phyloP scores from a whole-genome alignment of 2,888 invertebrate genomes.

The Furcula furcula region DNA sequence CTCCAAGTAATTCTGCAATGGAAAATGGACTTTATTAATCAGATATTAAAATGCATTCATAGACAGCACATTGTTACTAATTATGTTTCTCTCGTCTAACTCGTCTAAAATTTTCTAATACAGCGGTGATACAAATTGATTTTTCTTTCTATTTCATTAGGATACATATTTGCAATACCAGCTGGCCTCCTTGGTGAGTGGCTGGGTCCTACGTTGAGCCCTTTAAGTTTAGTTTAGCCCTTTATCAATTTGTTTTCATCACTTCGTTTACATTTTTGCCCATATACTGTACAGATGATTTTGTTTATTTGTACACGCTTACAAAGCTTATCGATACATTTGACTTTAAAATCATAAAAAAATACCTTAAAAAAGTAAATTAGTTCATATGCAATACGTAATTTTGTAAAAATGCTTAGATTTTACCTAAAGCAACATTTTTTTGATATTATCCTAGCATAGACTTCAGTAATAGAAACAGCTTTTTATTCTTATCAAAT shows the following conservation, averaged over 20 bases:
- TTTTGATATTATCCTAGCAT: conserved; percentile 1
- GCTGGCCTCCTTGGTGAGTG: conserved; percentile 80
- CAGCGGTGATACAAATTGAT: conserved; percentile 36
- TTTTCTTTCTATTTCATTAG: conserved; percentile 71
- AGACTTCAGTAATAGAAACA: conserved; percentile 17
- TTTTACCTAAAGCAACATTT: neutral
- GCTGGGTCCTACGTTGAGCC: conserved; percentile 43
- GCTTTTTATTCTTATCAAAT: conserved; percentile 21
- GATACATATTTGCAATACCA: conserved; percentile 79
- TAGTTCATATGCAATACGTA: conserved; percentile 17
- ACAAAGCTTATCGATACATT: conserved; percentile 53
- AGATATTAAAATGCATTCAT: conserved; percentile 28
- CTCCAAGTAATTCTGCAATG: too few species aligned
- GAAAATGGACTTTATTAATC: too few species aligned
- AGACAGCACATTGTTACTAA: conserved; percentile 50
- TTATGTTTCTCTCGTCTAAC: conserved; percentile 26
- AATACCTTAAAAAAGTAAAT: too few species aligned
- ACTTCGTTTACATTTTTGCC: conserved; percentile 27
- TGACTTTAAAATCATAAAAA: conserved; percentile 11
- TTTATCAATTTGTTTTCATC: conserved; percentile 34
- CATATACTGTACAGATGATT: conserved; percentile 32
- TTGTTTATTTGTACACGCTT: conserved; percentile 54
- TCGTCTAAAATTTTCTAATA: conserved; percentile 24
- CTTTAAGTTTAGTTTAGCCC: conserved; percentile 51
- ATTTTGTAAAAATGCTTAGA: conserved; percentile 7